Base-by-base conservation (phyloP, 2,888 invertebrate genomes). In the Platerodrilus igneus region DNA sequence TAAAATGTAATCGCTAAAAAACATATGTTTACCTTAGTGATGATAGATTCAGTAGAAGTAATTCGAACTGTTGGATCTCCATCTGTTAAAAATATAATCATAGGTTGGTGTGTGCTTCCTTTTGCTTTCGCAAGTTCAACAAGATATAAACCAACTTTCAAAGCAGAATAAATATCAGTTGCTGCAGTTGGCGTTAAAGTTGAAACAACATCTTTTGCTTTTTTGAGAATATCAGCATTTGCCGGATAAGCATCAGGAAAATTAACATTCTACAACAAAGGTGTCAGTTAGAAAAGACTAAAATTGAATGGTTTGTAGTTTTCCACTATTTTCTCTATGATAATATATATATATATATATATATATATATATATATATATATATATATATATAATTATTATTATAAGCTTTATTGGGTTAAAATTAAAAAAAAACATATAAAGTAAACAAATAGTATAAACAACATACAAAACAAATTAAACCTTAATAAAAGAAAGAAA, bases 81-180 rank as follows among this genome's bases (percentile, higher is more conserved):
- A 62, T 81, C 79, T 1, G 81, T 81, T 47, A 81, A 62, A 68
- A 81, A 81, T 29, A 81, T 73, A 23, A 81, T 75, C 30, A 80
- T 74, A 0, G 80, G 78, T 62, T 79, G 78, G 50, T 75, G 62
- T 5, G 63, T 43, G 10, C 53, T 44, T 20, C 55, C 50, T 1
- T 52, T 39, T 25, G 53, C 50, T 21, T 50, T 50, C 18, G 57
- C 56, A 17, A 51, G 42, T 29, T 58, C 51, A 1, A 64, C 52
- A 9, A 68, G 47, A 37, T 62, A 49, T 13, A 68, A 46, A 21
- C 75, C 75, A 1, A 78, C 68, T 37, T 74, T 68, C 3, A 86
- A 58, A 0, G 83, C 83, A 39, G 74, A 75, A 50, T 76, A 72
- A 49, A 86, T 83, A 56, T 85, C 81, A 3, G 85, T 85, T 23